Evolutionary conservation across 2,797 vertebrate species (phyloP), one percentile per base, ranked within the genome.

Genomic region (Poeciliopsis presidionis): DNA sequence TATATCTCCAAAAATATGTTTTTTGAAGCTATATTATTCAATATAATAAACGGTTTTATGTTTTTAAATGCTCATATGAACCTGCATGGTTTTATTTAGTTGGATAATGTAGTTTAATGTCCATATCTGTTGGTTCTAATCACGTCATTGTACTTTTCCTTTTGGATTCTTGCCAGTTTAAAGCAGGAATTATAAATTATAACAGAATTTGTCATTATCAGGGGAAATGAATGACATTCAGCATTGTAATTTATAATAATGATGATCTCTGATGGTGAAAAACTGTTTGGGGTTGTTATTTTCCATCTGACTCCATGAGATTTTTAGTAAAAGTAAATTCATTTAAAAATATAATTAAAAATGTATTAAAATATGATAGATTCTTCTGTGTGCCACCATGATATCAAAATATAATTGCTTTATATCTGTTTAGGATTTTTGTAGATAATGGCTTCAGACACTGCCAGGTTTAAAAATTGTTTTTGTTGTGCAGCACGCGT

Each of bases 401-500:
- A 36, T 70, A 36, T 45, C 30, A 71, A 76, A 71, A 49, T 8
- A 67, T 65, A 6, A 39, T 47, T 18, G 73, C 55, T 57, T 13
- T 63, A n/a, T 30, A 65, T 12, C 30, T 1, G 3, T 51, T 30
- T 72, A 67, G 30, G n/a, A 61, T 71, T 75, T 74, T 57, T 81
- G 28, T 41, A 30, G 67, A 7, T 72, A 47, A 72, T 49, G 75
- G 8, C 86, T 86, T 67, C 76, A 72, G 73, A 28, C 75, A 47
- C 57, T 83, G 7, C 22, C 18, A 46, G 65, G 65, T 30, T 55
- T 72, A 5, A 86, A 81, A 89, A 76, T 83, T 83, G 36, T 75
- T 85, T 71, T 85, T 84, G 61, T 82, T 81, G 74, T 84, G 70
- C 81, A 72, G 53, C 87, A 82, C 82, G 65, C 75, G 47, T 47